These are phyloP conservation scores for Synanthedon formicaeformis DNA, from an alignment of 2,888 invertebrate species.

Conservation along the genomic window DNA sequence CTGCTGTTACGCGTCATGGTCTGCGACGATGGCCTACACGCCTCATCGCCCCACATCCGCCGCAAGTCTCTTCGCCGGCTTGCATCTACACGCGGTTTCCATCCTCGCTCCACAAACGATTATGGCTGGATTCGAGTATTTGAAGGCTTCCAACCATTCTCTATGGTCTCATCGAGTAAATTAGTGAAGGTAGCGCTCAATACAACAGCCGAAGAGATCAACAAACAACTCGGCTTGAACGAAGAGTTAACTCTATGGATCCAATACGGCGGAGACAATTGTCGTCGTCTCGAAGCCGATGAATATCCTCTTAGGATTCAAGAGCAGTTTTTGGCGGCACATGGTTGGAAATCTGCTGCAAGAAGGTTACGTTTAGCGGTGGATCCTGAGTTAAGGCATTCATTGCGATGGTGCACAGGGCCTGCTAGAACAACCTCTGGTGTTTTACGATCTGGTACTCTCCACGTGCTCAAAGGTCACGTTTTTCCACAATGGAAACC, in stretches of 20 bases:
- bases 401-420: conserved; percentile 73
- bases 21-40: conserved; percentile 59
- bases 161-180: conserved; percentile 62
- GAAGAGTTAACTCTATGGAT: conserved; percentile 64
- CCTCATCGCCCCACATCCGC: conserved; percentile 57
- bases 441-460: conserved; percentile 54
- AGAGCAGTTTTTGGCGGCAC: conserved; percentile 69
- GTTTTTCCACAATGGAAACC: conserved; percentile 78
- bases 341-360: conserved; percentile 72
- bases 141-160: conserved; percentile 66
- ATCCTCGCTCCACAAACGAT: conserved; percentile 33
- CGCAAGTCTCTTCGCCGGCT: conserved; percentile 62
- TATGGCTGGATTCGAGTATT: conserved; percentile 75
- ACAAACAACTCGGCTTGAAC: conserved; percentile 58
- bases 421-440: conserved; percentile 64
- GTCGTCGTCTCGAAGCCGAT: conserved; percentile 62
- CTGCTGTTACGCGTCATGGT: conserved; percentile 42
- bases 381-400: conserved; percentile 74
- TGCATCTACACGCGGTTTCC: conserved; percentile 64
- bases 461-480: conserved; percentile 74
- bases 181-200: conserved; percentile 70
- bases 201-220: conserved; percentile 67
- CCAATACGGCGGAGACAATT: conserved; percentile 69
- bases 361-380: conserved; percentile 73
- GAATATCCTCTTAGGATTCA: conserved; percentile 73